Evolutionary conservation across 2,113 vertebrate genomes (phyloP).

Genomic region (Prolemur simus): DNA sequence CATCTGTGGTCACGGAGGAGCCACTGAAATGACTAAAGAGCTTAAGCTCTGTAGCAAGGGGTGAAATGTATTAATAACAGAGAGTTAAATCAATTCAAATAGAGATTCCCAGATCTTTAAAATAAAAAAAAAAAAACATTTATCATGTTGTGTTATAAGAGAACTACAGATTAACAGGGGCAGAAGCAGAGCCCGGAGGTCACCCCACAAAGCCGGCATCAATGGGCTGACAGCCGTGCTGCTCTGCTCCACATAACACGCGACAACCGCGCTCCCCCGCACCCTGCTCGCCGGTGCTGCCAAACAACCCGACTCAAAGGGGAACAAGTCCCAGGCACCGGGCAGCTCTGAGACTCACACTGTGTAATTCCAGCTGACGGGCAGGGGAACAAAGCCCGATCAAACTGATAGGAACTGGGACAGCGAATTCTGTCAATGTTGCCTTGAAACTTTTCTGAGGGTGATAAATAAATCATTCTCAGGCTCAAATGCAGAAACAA

Average conservation of each 20-base stretch:
- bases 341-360: background rate
- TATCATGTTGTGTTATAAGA: background rate
- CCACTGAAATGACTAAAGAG: background rate
- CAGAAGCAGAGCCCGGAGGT: background rate
- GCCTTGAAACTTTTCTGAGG: background rate
- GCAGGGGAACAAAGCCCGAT: constrained; percentile 42
- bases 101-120: background rate
- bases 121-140: constrained; percentile 9
- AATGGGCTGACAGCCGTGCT: background rate
- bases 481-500: background rate
- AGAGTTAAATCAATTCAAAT: background rate
- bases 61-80: background rate
- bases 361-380: background rate
- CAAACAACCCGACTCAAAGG: constrained; percentile 57
- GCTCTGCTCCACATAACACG: constrained; percentile 18
- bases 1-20: background rate
- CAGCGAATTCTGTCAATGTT: background rate
- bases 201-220: constrained; percentile 7
- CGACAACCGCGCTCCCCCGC: background rate
- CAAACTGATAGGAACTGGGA: background rate
- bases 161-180: background rate
- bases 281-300: background rate
- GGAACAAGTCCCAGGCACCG: constrained; percentile 35
- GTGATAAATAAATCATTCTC: background rate
- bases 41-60: background rate